Percentiles rank a stretch among this genome's conserved stretches.
Evolutionary conservation across 2,113 vertebrate genomes (phyloP).

Genomic region (Cinclus cinclus): DNA sequence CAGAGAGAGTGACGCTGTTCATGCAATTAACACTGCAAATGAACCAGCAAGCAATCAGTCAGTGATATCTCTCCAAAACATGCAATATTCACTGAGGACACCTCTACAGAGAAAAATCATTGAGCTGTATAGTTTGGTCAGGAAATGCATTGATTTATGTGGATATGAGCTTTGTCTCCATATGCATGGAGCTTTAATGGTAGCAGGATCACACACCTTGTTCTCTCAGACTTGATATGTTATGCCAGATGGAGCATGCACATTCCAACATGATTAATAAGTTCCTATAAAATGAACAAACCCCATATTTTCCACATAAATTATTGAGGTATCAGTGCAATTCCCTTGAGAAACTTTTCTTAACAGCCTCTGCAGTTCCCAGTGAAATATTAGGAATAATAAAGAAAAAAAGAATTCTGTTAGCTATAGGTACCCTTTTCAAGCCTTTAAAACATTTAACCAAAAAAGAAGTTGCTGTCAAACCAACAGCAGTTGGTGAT

Average conservation of each 20-base stretch:
- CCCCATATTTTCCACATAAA: background rate
- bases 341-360: background rate
- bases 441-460: background rate
- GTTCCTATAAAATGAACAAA: background rate
- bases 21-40: conserved; percentile 1
- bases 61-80: background rate
- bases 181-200: background rate
- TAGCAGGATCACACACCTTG: background rate
- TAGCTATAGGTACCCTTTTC: background rate
- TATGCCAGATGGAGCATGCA: background rate
- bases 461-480: background rate
- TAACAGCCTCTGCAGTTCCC: background rate
- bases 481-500: background rate
- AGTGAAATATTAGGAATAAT: background rate
- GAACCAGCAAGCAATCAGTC: background rate
- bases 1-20: background rate
- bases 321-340: background rate
- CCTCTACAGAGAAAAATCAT: background rate
- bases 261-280: background rate
- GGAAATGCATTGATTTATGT: background rate
- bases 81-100: background rate
- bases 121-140: background rate
- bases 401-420: background rate
- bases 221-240: background rate
- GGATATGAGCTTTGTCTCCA: background rate